A percentile compares a stretch with the other conserved stretches of the same genome.
Evolutionary conservation across 2,888 invertebrate species (phyloP).

Genomic region (Trypoxylon attenuatum): DNA sequence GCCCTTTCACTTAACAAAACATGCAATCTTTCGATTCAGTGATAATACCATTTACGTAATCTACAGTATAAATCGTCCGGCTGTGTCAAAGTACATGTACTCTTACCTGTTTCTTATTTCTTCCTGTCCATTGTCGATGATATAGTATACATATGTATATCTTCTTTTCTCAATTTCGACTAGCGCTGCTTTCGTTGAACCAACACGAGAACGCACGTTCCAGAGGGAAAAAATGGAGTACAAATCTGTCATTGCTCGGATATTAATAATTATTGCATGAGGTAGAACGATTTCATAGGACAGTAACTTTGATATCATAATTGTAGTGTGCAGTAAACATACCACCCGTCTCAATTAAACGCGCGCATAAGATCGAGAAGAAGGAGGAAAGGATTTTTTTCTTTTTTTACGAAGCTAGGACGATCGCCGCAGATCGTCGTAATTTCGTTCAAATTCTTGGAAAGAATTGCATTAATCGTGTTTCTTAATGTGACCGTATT

Average conservation of each 20-base stretch:
- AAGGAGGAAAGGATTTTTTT: too few relatives aligned
- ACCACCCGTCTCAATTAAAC: slow-evolving; percentile 23
- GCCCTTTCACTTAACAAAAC: too few relatives aligned
- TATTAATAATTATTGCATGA: slow-evolving; percentile 46
- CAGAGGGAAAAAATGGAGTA: slow-evolving; percentile 30
- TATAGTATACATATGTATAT: not conserved
- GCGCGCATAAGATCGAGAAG: not conserved
- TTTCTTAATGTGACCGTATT: not conserved
- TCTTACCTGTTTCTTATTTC: too few relatives aligned
- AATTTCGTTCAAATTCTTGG: not conserved
- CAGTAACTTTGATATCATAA: slow-evolving; percentile 33
- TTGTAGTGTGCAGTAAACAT: slow-evolving; percentile 35
- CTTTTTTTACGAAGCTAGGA: not conserved
- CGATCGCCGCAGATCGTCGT: not conserved
- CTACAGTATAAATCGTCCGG: too few relatives aligned
- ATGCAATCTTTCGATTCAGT: too few relatives aligned
- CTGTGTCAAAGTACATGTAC: too few relatives aligned
- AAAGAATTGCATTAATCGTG: not conserved
- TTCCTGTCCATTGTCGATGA: too few relatives aligned
- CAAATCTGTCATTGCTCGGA: slow-evolving; percentile 27
- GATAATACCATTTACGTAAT: too few relatives aligned
- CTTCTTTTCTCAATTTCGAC: not conserved
- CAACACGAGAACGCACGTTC: slow-evolving; percentile 9
- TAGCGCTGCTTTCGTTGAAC: too few relatives aligned
- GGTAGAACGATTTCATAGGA: slow-evolving; percentile 36